Base-by-base conservation (phyloP, 2,113 vertebrate genomes). In the Callipepla californica region DNA sequence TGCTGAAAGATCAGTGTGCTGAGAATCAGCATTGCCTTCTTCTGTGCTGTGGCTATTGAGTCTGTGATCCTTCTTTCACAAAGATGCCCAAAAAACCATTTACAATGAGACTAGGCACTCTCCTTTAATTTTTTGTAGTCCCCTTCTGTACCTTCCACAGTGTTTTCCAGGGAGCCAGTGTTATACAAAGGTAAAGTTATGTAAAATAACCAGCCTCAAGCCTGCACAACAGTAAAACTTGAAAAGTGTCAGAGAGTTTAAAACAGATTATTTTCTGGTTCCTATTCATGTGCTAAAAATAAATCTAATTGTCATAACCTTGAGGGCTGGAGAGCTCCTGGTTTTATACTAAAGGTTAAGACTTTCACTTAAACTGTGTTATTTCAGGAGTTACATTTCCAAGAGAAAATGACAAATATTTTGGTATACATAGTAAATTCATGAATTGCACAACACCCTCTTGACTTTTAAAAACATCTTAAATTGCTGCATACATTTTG, bases 351-450 rank as follows among this genome's bases (percentile, higher is more conserved):
- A 47, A 51, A 85, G 36, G 17, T 7, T 79, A 34, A 85, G 59
- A 80, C 76, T 91, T 65, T 23, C 63, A 66, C 45, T 85, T 73
- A 58, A 82, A n/a, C 32, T 26, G 11, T 61, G 13, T 30, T 48
- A 45, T 26, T 89, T 66, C n/a, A 76, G 22, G 34, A 87, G 19
- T 73, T 70, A 32, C 12, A 36, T 92, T 87, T 86, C 51, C 11
- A 87, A 84, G 58, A 79, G 48, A 74, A 74, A 90, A 79, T 78
- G 19, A 44, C 30, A 92, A 61, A 79, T 92, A 68, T 81, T 92
- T 84, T 40, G 68, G 13, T 45, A 67, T 62, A 84, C 66, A 38
- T 36, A 68, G 30, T 48, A 78, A 92, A 84, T 65, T 72, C 1
- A 68, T 36, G 36, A 94, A 80, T 83, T 78, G 15, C 50, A 69